Base-by-base conservation (phyloP, 2,797 vertebrate genomes). In the Onychomys torridus region DNA sequence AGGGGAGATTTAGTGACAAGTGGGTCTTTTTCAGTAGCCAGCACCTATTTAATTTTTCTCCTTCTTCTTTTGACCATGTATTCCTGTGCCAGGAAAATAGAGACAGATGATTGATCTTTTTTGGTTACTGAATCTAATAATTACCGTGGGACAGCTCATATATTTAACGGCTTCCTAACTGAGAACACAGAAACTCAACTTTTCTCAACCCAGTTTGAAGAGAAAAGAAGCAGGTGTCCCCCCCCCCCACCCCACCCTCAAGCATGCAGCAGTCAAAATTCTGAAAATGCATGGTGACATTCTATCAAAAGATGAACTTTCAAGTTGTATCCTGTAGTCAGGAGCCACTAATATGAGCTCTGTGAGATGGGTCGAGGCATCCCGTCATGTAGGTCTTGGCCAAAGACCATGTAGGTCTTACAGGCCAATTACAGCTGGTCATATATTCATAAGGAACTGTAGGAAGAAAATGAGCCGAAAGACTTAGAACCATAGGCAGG, bases 91-190 rank as follows among this genome's bases (percentile, higher is more conserved):
- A 81, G 34, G 52, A 46, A 76, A 32, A 77, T n/a, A 65, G 57
- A 94, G 82, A 81, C 13, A 10, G 79, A 67, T 46, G 65, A 34
- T 79, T 82, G 89, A 13, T 89, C 81, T 90, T 84, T 69, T 52
- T 92, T 76, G 9, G 10, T 71, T 86, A 89, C 81, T 90, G 63
- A 77, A 55, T 82, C 83, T 71, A 89, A 25, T 85, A 83, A 79
- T 75, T 82, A 49, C 63, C 94, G 32, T 65, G 19, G 6, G 37
- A 0, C 46, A 32, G 84, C 29, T 76, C 3, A 5, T 32, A 16
- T 43, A 29, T 69, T 78, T 61, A 86, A 82, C 12, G 67, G 14
- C 25, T 87, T 73, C 71, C 34, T 92, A 79, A 75, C 59, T 40
- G 49, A 93, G 9, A 65, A n/a, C 23, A 55, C 81, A 89, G 92